A percentile compares a stretch with the other conserved stretches of the same genome.
These are phyloP conservation scores for Aplocera efformata DNA, from an alignment of 2,888 invertebrate species.

Conservation along the genomic window DNA sequence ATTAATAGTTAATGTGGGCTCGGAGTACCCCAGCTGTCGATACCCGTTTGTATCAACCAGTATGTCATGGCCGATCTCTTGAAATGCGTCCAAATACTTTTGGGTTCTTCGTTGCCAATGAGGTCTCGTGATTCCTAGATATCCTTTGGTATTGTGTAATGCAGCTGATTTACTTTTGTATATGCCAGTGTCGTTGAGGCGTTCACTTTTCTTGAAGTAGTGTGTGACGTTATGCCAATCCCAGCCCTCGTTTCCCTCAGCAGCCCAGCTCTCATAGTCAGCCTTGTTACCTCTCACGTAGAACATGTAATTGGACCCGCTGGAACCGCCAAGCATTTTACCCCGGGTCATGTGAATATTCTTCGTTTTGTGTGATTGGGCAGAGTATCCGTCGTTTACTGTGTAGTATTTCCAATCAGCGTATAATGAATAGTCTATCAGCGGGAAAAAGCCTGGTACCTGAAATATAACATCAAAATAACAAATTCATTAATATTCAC, in stretches of 20 bases:
- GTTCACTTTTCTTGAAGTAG: conserved; percentile 41
- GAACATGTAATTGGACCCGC: conserved; percentile 12
- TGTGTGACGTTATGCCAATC: conserved; percentile 30
- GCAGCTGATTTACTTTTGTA: conserved; percentile 19
- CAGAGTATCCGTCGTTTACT: conserved; percentile 30
- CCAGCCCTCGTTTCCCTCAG: conserved; percentile 29
- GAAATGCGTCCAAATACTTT: conserved; percentile 40
- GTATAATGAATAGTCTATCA: conserved; percentile 22
- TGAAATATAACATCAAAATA: conserved; percentile 25
- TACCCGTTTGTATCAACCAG: conserved; percentile 35
- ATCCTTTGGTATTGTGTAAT: conserved; percentile 26
- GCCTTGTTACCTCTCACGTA: conserved; percentile 17
- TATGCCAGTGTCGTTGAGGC: conserved; percentile 19
- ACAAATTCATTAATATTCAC: no score
- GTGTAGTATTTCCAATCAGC: conserved; percentile 35
- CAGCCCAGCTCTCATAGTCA: conserved; percentile 36
- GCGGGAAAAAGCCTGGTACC: conserved; percentile 35
- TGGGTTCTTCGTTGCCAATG: conserved; percentile 11
- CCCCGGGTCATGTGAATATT: conserved; percentile 72
- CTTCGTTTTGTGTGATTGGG: conserved; percentile 29
- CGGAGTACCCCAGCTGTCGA: conserved; percentile 34
- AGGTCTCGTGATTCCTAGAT: conserved; percentile 23
- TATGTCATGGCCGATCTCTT: conserved; percentile 50
- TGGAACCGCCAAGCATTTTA: conserved; percentile 52
- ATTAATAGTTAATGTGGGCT: conserved; percentile 63